Base-by-base conservation (phyloP, 2,113 vertebrate genomes). In the Gallinago jamesoni region DNA sequence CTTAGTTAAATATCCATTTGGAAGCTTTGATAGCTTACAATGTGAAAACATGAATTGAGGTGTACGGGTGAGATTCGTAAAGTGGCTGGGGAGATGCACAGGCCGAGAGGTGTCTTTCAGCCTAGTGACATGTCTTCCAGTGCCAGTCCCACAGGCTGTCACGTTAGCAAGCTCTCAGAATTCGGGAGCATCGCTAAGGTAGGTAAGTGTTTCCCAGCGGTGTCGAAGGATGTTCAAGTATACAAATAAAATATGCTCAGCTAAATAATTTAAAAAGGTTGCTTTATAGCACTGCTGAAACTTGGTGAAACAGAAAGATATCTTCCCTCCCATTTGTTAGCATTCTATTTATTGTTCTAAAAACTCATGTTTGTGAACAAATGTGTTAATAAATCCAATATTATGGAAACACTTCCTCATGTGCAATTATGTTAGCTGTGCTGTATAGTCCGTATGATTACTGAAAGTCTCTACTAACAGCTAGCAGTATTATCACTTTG, bases 161-260 rank as follows among this genome's bases (percentile, higher is more conserved):
- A n/a, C 17, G 43, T 80, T 48, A 90, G 33, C 37, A 83, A 70
- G n/a, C 27, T 7, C 37, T 78, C 2, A 2, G 73, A 91, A 89
- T 63, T 77, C 0, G 0, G 35, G 14, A 85, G 37, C 60, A 72
- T 45, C 1, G 0, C 69, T 63, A 18, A 72, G 37, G 10, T 3
- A 41, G 35, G 35, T 13, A 25, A 24, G 15, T 18, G 25, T 48
- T 88, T 83, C 62, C 53, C 41, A n/a, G 45, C 0, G 1, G 35
- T 68, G 53, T 14, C 75, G 53, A 60, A 75, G 37, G 68, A 25
- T 7, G 16, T 33, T 74, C 23, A 33, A 35, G 16, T 72, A 39
- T n/a, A 21, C 11, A 5, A 64, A 47, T 43, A 79, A 84, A 30
- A 63, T 52, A 20, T 15, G 59, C 12, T 67, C n/a, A 19, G 18